Evolutionary conservation across 2,797 vertebrate genomes (phyloP).

Genomic region (Alca torda): DNA sequence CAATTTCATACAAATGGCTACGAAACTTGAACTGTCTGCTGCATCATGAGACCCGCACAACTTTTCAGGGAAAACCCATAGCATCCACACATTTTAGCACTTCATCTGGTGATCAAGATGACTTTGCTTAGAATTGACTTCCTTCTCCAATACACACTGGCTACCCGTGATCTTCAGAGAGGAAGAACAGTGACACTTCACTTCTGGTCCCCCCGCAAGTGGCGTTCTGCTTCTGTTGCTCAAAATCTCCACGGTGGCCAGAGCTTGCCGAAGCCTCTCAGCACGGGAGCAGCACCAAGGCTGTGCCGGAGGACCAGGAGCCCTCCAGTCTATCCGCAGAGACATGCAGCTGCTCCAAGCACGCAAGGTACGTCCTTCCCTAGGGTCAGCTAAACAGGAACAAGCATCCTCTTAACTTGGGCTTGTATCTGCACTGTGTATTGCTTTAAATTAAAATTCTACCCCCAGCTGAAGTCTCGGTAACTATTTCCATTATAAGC

Average conservation of each 20-base stretch:
- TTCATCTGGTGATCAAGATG: background rate
- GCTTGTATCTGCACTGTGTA: background rate
- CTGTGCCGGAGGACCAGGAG: background rate
- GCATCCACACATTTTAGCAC: no score
- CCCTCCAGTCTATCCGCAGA: background rate
- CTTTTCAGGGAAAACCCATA: background rate
- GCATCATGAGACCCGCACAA: background rate
- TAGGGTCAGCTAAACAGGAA: background rate
- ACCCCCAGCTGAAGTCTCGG: background rate
- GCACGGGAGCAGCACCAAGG: rapidly evolving
- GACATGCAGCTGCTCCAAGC: background rate
- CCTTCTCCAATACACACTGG: background rate
- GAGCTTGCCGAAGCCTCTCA: background rate
- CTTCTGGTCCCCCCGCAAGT: background rate
- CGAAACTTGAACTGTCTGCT: background rate
- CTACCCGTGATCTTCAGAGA: background rate
- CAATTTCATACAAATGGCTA: background rate
- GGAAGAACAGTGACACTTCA: background rate
- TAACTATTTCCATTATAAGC: background rate
- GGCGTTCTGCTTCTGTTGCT: background rate
- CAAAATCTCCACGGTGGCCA: rapidly evolving
- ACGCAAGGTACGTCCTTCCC: background rate
- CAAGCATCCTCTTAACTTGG: background rate
- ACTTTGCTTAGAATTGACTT: background rate
- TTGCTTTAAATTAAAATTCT: background rate